These are phyloP conservation scores for Scytalopus superciliaris DNA, from an alignment of 2,113 vertebrate species.

Conservation along the genomic window DNA sequence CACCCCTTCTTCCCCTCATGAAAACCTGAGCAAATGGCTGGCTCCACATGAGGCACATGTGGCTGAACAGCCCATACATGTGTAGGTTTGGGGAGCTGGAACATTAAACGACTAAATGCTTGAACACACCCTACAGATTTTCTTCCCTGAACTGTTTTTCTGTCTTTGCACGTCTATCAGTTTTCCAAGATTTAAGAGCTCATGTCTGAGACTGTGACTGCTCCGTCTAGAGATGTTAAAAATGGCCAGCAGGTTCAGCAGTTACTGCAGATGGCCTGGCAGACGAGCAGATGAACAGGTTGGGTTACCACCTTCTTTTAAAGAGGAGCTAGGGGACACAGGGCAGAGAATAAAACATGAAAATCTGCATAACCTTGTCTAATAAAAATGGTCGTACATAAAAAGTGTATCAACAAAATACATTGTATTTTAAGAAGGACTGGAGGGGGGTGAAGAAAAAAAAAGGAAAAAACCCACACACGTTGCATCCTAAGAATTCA, in stretches of 20 bases:
- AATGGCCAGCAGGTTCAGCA: background rate
- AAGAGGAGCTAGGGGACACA: background rate
- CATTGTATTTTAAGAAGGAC: background rate
- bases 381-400: background rate
- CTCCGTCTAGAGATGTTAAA: background rate
- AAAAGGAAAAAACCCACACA: no score
- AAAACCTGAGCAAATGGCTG: background rate
- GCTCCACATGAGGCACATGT: rapidly evolving
- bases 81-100: background rate
- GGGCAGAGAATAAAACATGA: background rate
- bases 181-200: background rate
- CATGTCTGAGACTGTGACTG: rapidly evolving
- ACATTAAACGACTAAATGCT: background rate
- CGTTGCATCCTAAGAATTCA: background rate
- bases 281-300: background rate
- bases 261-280: background rate
- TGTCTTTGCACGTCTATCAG: background rate
- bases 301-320: background rate
- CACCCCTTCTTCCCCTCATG: background rate
- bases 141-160: background rate
- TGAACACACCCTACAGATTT: background rate
- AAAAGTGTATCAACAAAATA: background rate
- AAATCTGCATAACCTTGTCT: background rate
- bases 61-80: background rate
- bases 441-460: no score